Evolutionary conservation across 1,140 invertebrate genomes (phyloP).

Genomic region (Sinonovacula constricta): DNA sequence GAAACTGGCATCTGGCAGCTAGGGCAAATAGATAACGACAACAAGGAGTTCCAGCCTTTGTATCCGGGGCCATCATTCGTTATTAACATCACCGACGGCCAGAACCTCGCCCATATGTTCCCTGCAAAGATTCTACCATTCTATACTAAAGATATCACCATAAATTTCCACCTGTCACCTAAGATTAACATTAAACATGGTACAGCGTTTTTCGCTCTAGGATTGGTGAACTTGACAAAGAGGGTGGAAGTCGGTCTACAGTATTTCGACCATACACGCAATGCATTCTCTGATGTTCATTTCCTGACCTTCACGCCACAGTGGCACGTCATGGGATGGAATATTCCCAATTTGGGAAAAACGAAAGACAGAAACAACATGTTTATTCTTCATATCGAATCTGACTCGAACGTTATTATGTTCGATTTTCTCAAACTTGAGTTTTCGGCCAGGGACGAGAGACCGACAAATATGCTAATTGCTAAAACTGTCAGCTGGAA

Average conservation of each 20-base stretch:
- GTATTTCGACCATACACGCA: slow-evolving; percentile 32
- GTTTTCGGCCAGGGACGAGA: slow-evolving; percentile 24
- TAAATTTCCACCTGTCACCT: slow-evolving; percentile 12
- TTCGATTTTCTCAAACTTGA: slow-evolving; percentile 44
- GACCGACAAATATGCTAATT: neutral
- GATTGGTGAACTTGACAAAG: slow-evolving; percentile 38
- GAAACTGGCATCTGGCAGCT: slow-evolving; percentile 41
- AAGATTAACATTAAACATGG: slow-evolving; percentile 28
- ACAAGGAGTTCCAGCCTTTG: slow-evolving; percentile 29
- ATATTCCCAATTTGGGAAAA: slow-evolving; percentile 31
- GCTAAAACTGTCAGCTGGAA: slow-evolving; percentile 9
- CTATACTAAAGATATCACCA: slow-evolving; percentile 28
- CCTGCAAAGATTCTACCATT: slow-evolving; percentile 40
- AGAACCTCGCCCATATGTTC: slow-evolving; percentile 18
- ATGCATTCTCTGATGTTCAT: slow-evolving; percentile 24
- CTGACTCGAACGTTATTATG: slow-evolving; percentile 40
- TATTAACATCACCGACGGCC: slow-evolving; percentile 15
- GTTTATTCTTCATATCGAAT: slow-evolving; percentile 32
- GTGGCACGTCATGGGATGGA: slow-evolving; percentile 41
- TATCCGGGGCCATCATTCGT: slow-evolving; percentile 22
- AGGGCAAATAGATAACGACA: slow-evolving; percentile 26
- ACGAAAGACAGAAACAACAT: neutral
- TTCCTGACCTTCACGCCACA: slow-evolving; percentile 17
- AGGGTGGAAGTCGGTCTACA: slow-evolving; percentile 20
- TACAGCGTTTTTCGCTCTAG: slow-evolving; percentile 31